Percentiles rank a stretch among this genome's conserved stretches.
Conservation (phyloP, 2,797 vertebrate species). For the Ctenosaura bakeri region DNA sequence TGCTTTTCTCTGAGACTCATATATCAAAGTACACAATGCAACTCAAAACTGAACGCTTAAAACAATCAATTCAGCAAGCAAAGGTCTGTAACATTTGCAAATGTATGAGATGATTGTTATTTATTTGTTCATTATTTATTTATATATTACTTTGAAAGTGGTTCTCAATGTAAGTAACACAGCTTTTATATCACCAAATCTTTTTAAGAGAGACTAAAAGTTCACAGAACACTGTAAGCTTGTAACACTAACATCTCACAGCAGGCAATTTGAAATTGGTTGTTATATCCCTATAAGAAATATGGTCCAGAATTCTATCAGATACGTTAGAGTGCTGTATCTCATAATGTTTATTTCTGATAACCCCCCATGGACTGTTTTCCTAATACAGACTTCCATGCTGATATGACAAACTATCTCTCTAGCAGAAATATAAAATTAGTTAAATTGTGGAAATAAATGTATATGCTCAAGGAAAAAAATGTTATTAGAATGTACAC, state of each 20-base stretch:
- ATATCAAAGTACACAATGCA: neutral
- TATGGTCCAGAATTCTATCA: slow-evolving; percentile 20
- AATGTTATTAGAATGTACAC: too few relatives aligned
- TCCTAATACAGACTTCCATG: neutral
- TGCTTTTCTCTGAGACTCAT: neutral
- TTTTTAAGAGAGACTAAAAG: neutral
- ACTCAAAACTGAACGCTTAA: neutral
- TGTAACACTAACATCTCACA: neutral
- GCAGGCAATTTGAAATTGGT: neutral
- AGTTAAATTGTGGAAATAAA: neutral
- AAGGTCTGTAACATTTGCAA: neutral
- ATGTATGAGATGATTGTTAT: neutral
- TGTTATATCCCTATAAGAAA: neutral
- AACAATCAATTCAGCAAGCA: neutral
- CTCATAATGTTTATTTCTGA: neutral
- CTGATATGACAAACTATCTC: neutral
- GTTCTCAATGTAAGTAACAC: neutral
- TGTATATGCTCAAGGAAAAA: too few relatives aligned
- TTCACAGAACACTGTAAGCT: neutral
- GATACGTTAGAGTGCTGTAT: neutral
- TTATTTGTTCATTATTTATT: too few relatives aligned
- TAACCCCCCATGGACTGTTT: neutral
- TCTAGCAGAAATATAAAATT: neutral
- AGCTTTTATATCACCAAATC: neutral
- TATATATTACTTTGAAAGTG: neutral